phyloP scores from a whole-genome alignment of 92 coral and sea anemone genomes.

The Scolanthus callimorphus region DNA sequence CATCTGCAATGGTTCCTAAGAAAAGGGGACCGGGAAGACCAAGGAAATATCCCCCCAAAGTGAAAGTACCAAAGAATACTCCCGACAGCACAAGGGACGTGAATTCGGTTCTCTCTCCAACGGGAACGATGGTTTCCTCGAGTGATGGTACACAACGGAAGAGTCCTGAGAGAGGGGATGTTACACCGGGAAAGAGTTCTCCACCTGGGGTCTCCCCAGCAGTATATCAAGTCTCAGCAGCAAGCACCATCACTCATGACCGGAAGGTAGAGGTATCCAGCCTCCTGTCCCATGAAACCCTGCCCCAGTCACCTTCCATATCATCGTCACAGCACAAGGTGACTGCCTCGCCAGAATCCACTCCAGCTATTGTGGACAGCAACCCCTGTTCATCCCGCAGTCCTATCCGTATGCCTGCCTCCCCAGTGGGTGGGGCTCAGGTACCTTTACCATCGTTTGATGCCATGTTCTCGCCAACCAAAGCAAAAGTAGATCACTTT shows the following conservation, averaged over 20 bases:
- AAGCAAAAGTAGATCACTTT: too few species aligned
- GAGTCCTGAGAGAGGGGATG: too few species aligned
- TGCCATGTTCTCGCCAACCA: constrained; percentile 70
- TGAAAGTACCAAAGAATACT: constrained; percentile 6
- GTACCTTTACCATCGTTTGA: constrained; percentile 73
- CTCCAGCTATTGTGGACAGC: constrained; percentile 78
- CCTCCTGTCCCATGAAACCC: constrained; percentile 60
- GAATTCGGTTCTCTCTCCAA: constrained; percentile 27
- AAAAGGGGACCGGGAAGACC: constrained; percentile 31
- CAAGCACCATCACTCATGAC: constrained; percentile 21
- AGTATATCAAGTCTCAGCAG: not conserved
- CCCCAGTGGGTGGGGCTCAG: constrained; percentile 33
- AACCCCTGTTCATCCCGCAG: constrained; percentile 82
- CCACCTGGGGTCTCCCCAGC: constrained; percentile 15
- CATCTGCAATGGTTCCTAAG: constrained; percentile 15
- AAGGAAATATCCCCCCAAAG: constrained; percentile 28
- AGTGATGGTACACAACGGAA: constrained; percentile 2
- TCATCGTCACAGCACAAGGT: constrained; percentile 58
- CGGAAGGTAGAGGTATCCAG: constrained; percentile 77
- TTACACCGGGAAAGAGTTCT: not conserved
- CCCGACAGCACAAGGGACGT: constrained; percentile 7
- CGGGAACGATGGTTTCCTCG: constrained; percentile 11
- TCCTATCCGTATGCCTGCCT: constrained; percentile 71
- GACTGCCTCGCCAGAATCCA: constrained; percentile 31
- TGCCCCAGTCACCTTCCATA: constrained; percentile 79